Percentiles rank a stretch among this genome's conserved stretches.
Evolutionary conservation across 2,888 invertebrate genomes (phyloP).

Genomic region (Troides oblongomaculatus): DNA sequence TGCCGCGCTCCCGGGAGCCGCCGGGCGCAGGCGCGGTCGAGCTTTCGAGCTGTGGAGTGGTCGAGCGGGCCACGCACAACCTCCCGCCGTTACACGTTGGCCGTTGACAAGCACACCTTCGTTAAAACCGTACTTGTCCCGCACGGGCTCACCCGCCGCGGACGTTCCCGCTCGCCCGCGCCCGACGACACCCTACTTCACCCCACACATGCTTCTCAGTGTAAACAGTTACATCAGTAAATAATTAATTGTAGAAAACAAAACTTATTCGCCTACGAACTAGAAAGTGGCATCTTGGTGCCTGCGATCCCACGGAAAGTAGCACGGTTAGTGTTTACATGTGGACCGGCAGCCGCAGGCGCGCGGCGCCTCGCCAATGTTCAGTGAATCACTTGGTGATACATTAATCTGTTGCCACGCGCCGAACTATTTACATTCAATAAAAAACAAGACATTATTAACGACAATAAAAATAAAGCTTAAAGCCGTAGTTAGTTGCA

Average conservation of each 20-base stretch:
- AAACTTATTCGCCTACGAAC: constrained; percentile 73
- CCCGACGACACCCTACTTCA: constrained; percentile 47
- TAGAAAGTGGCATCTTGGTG: constrained; percentile 59
- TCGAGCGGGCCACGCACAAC: constrained; percentile 22
- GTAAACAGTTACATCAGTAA: constrained; percentile 66
- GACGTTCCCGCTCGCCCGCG: constrained; percentile 22
- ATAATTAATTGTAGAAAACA: constrained; percentile 62
- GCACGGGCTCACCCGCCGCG: not conserved
- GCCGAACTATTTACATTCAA: constrained; percentile 49
- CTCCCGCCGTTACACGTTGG: too few species aligned
- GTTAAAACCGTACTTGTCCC: not conserved
- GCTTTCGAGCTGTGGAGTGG: not conserved
- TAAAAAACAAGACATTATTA: constrained; percentile 32
- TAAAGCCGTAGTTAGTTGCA: constrained; percentile 39
- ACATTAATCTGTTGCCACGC: constrained; percentile 3
- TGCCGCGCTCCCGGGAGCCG: constrained; percentile 36
- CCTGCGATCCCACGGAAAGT: not conserved
- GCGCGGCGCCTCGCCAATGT: too few species aligned
- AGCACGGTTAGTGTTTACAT: not conserved
- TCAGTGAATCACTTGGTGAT: too few species aligned
- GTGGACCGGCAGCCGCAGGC: too few species aligned
- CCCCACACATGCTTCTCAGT: constrained; percentile 49
- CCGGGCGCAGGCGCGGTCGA: too few species aligned
- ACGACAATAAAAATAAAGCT: constrained; percentile 48
- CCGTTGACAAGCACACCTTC: too few species aligned